Evolutionary conservation across 2,888 invertebrate genomes (phyloP), one percentile per base, ranked within the genome.

Genomic region (Sesia apiformis): DNA sequence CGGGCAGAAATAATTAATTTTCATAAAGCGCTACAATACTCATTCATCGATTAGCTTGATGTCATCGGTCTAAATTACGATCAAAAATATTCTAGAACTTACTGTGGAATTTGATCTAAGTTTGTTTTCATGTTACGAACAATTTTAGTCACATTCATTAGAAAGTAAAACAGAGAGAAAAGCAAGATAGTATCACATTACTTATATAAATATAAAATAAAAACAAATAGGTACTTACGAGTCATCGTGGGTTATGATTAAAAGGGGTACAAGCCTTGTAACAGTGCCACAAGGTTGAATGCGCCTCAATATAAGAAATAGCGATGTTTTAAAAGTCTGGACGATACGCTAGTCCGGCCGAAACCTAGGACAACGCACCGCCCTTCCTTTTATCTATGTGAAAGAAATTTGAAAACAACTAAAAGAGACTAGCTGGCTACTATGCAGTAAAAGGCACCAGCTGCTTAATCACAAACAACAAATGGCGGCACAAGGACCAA

Each of bases 301-400:
- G 4, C n/a, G 40, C 5, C 52, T 7, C 5, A 52, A 40, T 52
- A 39, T 52, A 8, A n/a, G 39, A 38, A 4, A 40, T 7, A n/a
- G 40, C 52, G 3, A 40, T 5, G 8, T 6, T 49, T 49, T n/a
- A 59, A 65, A 76, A 77, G 75, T 71, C 73, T 80, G 85, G 88
- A 89, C 89, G 89, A 89, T 88, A 89, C 89, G 89, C 86, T 86
- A 81, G 82, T 77, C 87, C 82, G 88, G 89, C 72, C 87, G 85
- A 86, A 84, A 88, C 89, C 89, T 84, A 80, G 80, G 84, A 87
- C 86, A 84, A 88, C 88, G 88, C 89, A 89, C 89, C 89, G 89
- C 85, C 89, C 85, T 75, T 66, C 72, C 70, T 78, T 66, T 73
- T 63, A 64, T 74, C 78, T 78, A 82, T 79, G 63, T 70, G 66